Conservation (phyloP, 2,888 invertebrate species). For the Allygus modestus region DNA sequence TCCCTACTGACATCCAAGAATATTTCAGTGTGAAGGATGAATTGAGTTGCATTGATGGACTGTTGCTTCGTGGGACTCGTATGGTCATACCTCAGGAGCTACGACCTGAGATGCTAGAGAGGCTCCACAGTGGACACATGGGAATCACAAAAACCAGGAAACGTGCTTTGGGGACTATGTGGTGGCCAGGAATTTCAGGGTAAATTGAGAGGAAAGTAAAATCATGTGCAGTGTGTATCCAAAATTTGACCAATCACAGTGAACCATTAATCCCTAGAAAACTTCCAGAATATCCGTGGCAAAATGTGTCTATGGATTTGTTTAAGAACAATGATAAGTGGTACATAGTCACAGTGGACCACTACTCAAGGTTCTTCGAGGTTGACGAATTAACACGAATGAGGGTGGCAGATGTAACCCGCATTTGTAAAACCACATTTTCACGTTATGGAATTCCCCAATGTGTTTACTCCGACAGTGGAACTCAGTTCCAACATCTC, state of each 20-base stretch:
- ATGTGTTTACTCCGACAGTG: neutral
- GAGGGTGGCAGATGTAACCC: conserved; percentile 37
- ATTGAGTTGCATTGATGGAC: neutral
- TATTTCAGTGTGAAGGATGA: neutral
- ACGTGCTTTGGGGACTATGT: conserved; percentile 53
- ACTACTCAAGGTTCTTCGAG: conserved; percentile 59
- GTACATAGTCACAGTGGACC: conserved; percentile 25
- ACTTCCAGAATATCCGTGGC: conserved; percentile 56
- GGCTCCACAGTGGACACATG: conserved; percentile 50
- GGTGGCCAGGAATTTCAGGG: conserved; percentile 61
- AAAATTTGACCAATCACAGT: conserved; percentile 37
- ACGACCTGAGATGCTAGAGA: neutral
- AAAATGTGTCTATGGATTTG: conserved; percentile 49
- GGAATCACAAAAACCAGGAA: conserved; percentile 44
- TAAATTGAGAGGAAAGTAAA: conserved; percentile 47
- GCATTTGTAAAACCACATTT: conserved; percentile 40
- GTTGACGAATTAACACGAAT: conserved; percentile 29
- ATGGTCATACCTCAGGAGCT: neutral
- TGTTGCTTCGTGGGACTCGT: neutral
- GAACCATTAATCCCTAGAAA: conserved; percentile 53
- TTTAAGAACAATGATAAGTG: conserved; percentile 12
- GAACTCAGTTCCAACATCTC: neutral
- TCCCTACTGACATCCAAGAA: neutral
- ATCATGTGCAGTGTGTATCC: conserved; percentile 52
- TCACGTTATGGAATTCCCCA: conserved; percentile 10